Evolutionary conservation across 2,888 invertebrate genomes (phyloP).

Genomic region (Metacarcinus magister): DNA sequence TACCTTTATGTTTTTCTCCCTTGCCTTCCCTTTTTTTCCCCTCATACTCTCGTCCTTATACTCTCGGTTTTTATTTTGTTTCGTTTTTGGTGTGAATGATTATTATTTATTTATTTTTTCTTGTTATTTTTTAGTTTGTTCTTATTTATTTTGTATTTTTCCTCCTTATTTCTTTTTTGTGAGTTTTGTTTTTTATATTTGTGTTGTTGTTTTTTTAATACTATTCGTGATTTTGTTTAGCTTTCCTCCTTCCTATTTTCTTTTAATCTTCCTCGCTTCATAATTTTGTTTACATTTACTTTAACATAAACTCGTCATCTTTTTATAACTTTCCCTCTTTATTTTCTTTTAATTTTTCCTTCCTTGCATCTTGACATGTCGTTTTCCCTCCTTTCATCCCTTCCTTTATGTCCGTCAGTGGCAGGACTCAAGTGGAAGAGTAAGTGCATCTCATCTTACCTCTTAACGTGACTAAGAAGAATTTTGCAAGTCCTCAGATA

Average conservation of each 20-base stretch:
- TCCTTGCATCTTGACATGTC: not conserved
- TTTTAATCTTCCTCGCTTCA: not conserved
- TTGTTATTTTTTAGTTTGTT: not conserved
- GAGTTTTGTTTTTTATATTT: not conserved
- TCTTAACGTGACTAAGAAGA: constrained; percentile 33
- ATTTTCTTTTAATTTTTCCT: not conserved
- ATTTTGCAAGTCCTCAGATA: not conserved
- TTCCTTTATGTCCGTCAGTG: not conserved
- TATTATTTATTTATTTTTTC: not conserved
- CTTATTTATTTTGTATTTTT: not conserved
- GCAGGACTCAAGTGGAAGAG: not conserved
- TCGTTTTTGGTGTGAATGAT: not conserved
- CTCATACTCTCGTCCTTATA: not conserved
- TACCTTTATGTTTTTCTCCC: not conserved
- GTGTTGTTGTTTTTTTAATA: not conserved
- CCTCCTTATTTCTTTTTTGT: not conserved
- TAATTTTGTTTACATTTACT: not conserved
- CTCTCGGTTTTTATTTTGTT: not conserved
- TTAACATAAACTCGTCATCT: constrained; percentile 13
- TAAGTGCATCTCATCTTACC: not conserved
- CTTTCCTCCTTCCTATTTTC: not conserved
- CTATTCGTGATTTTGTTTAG: too few relatives aligned
- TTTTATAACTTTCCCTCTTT: not conserved
- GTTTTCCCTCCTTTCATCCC: not conserved
- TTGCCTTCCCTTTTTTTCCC: too few relatives aligned